Evolutionary conservation across 1,140 invertebrate genomes (phyloP), one percentile per base, ranked within the genome.

Genomic region (Belonocnema kinseyi): DNA sequence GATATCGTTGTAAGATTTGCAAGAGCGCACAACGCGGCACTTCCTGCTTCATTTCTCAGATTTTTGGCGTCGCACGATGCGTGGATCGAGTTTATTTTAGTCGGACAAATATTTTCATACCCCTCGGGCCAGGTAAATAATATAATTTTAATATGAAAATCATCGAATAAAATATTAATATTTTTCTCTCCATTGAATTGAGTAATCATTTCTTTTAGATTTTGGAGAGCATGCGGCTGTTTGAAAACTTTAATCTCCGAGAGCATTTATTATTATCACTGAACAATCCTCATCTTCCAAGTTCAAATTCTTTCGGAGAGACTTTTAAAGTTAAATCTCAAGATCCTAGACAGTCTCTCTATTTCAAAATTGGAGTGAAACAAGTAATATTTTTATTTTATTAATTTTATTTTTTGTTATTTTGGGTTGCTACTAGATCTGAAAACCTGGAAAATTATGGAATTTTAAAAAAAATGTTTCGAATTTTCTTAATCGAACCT

Each of bases 1-100:
- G 93, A 94, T 80, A 89, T 93, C 6, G 92, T 94, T 79, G 88
- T 94, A 2, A 92, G 92, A 83, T 94, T 95, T 87, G 92, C 94
- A 16, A 87, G 88, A 80, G 81, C 92, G 26, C 93, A 94, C 74
- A 92, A 93, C 78, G 85, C 92, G 33, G 86, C 90, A 26, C 83
- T 93, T 26, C 94, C 94, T 3, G 91, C 92, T 78, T 83, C 83
- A 70, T 92, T 94, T 73, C 84, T 94, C 16, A 92, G 88, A 81
- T 89, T 92, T 80, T 93, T 93, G 75, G 92, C 93, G 10, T 86
- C 85, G 53, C 85, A 91, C 3, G 92, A 94, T 85, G 88, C 92
- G 21, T 95, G 94, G 94, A 93, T 95, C 74, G 92, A 93, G 71
- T 95, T 95, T 85, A 83, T 94, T 50, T 85, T 94, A 46, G 94